Evolutionary conservation across 2,888 invertebrate genomes (phyloP), one percentile per base, ranked within the genome.

Genomic region (Adineta ricciae): DNA sequence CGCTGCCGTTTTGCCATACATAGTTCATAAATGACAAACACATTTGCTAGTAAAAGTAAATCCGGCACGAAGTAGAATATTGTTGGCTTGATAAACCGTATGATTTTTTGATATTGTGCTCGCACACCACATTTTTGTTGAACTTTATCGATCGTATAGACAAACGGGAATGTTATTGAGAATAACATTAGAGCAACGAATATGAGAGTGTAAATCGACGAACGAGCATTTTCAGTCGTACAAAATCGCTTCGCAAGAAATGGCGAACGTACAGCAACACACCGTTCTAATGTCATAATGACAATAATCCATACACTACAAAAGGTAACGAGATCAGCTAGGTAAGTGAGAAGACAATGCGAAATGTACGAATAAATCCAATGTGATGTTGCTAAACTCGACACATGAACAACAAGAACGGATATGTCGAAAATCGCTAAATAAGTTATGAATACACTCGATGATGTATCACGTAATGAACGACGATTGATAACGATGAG

Each of bases 281-380:
- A 78, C 24, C 78, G 78, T 78, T 78, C 78, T 41, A 78, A 41
- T 41, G 78, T 78, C 41, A 78, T 41, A 24, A 78, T 78, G n/a
- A 78, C 78, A 21, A 78, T 78, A 41, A 78, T 41, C 78, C 78
- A 78, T 41, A 78, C 78, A 41, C 78, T 78, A 32, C 78, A 78
- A 78, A 78, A 78, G 24, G 78, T 78, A 41, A 78, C 38, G n/a
- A 78, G 41, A 78, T 78, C 78, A 1, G 78, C n/a, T 78, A 78
- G 14, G n/a, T 78, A 78, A 78, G 78, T 14, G n/a, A 78, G 41
- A 78, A 24, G n/a, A 41, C 78, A 78, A 41, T 78, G 78, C 41
- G 32, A 1, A 24, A 78, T 78, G 19, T 64, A 64, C 41, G 41
- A 78, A 36, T 78, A 9, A n/a, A 41, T 38, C 16, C 3, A 41